Evolutionary conservation across 35 echinoderm and acorn worm species (phyloP).

Genomic region (Apostichopus parvimensis): DNA sequence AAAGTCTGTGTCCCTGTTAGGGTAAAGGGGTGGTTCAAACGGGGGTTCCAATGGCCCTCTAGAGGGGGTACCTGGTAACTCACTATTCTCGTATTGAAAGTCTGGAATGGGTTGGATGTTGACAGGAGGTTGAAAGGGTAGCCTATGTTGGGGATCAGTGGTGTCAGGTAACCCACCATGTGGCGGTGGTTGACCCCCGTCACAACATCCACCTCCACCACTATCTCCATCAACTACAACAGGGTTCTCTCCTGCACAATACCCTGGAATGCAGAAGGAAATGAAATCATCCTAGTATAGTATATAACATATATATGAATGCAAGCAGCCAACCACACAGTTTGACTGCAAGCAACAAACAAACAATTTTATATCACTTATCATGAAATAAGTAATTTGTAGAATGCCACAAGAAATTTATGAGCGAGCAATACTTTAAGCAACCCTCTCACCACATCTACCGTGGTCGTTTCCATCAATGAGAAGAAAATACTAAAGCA

Average conservation of each 20-base stretch:
- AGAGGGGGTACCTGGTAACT: background rate
- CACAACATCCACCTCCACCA: background rate
- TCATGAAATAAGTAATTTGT: background rate
- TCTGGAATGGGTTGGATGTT: constrained; percentile 5
- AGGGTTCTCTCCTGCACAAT: constrained; percentile 26
- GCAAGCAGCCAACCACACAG: no score
- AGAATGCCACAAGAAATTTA: no score
- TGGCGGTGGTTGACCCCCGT: background rate
- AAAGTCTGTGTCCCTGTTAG: background rate
- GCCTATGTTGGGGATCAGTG: background rate
- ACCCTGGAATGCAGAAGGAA: background rate
- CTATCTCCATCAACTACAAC: background rate
- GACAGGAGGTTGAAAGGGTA: constrained; percentile 18
- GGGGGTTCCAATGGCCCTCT: background rate
- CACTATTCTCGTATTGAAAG: background rate
- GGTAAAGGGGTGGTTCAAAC: constrained; percentile 6
- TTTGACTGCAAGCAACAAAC: no score
- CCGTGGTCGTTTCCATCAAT: no score
- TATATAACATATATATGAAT: no score
- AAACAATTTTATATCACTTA: background rate
- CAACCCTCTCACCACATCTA: no score
- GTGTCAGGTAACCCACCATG: background rate
- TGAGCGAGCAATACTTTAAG: no score
- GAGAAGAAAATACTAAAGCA: no score
- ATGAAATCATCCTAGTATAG: no score